Evolutionary conservation across 2,113 vertebrate species (phyloP), one percentile per base, ranked within the genome.

Genomic region (Scophthalmus maximus): DNA sequence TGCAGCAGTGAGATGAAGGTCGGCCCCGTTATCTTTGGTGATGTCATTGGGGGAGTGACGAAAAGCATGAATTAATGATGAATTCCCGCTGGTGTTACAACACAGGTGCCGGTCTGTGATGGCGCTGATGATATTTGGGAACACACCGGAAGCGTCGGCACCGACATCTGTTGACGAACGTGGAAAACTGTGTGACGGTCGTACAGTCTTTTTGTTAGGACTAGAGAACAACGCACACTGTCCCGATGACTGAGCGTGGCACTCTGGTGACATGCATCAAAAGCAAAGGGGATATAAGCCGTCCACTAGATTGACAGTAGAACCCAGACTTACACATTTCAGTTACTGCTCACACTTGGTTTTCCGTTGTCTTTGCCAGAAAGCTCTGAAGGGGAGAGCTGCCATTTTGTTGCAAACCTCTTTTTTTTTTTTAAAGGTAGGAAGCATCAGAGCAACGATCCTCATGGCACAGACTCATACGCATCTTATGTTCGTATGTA

Each of bases 11-110:
- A 44, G n/a, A n/a, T n/a, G 12, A n/a, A 6, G 42, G n/a, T n/a
- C 1, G 26, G 44, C 8, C 44, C 2, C 50, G 10, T 2, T 58
- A 8, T 52, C 44, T 36, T 4, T 27, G 29, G 6, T 40, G n/a
- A 70, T 26, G 66, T 34, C 15, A 51, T 20, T 6, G 17, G 57
- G 30, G 26, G 57, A 73, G 30, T 62, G 50, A 67, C 23, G n/a
- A 12, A 8, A 12, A 29, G 6, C 30, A 36, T 77, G 1, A n/a
- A 78, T 74, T 30, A 71, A 46, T 64, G 29, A 83, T 56, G 57
- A 22, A 30, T 8, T 38, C 34, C 27, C 25, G 61, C 74, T 77
- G 76, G 27, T 1, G 42, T 79, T 79, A 27, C 78, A 68, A 6
- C 52, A 57, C 51, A 27, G 52, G 47, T 29, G 47, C 36, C 50